Percentiles rank a stretch among this genome's conserved stretches.
These are phyloP conservation scores for Prionace glauca DNA, from an alignment of 2,797 vertebrate species.

Conservation along the genomic window DNA sequence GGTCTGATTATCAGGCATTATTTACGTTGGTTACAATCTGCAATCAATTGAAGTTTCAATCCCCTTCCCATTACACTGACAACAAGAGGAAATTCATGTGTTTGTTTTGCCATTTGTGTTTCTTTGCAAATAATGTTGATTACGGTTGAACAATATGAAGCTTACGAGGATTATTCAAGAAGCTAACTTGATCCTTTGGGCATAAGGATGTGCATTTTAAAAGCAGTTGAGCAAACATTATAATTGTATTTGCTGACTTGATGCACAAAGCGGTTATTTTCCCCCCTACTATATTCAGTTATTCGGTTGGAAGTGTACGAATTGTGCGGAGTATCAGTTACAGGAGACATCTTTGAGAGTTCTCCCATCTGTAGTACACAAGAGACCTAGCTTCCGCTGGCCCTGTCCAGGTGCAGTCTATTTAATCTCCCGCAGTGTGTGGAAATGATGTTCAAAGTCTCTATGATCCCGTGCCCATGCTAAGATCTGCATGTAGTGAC, in stretches of 20 bases:
- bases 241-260: neutral
- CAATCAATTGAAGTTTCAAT: neutral
- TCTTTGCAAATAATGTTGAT: neutral
- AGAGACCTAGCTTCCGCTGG: constrained; percentile 54
- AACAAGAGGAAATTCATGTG: neutral
- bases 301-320: neutral
- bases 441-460: constrained; percentile 70
- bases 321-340: neutral
- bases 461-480: constrained; percentile 60
- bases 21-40: neutral
- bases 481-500: constrained; percentile 86
- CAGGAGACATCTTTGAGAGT: neutral
- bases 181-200: neutral
- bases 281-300: neutral
- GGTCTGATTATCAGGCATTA: neutral
- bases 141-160: neutral
- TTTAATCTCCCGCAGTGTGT: constrained; percentile 72
- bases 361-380: constrained; percentile 46
- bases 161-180: neutral
- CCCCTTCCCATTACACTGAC: neutral
- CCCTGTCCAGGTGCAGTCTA: constrained; percentile 61
- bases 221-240: neutral
- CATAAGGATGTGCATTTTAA: neutral
- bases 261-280: neutral
- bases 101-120: neutral